Percentiles rank a stretch among this genome's conserved stretches.
phyloP scores from a whole-genome alignment of 2,113 vertebrate genomes.

The Antechinus stuartii region DNA sequence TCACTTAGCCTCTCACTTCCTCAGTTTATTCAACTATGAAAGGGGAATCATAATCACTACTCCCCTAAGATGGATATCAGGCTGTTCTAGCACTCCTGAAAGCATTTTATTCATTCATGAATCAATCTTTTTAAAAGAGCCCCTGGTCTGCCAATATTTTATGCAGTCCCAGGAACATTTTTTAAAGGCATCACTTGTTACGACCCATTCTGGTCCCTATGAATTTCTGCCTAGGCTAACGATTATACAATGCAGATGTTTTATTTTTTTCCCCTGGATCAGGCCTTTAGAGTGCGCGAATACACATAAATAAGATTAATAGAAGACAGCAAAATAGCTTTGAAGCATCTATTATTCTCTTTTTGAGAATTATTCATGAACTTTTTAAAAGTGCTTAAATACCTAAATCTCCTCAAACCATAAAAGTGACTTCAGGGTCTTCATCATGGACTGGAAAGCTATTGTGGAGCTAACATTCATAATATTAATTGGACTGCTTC shows the following conservation, averaged over 20 bases:
- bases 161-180: not conserved
- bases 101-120: not conserved
- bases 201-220: constrained; percentile 11
- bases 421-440: not conserved
- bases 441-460: not conserved
- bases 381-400: constrained; percentile 26
- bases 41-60: not conserved
- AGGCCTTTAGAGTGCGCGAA: not conserved
- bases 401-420: constrained; percentile 30
- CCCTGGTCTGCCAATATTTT: constrained; percentile 7
- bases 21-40: not conserved
- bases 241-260: constrained; percentile 28
- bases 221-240: constrained; percentile 39
- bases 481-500: constrained; percentile 31
- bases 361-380: constrained; percentile 33
- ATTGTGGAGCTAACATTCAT: constrained; percentile 11
- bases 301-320: not conserved
- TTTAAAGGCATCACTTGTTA: constrained; percentile 14
- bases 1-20: not conserved
- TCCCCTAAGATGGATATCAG: not conserved
- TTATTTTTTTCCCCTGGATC: constrained; percentile 24
- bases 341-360: not conserved
- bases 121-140: constrained; percentile 1
- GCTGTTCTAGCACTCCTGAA: not conserved
- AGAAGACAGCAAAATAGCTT: not conserved